These are phyloP conservation scores for Eilema depressum DNA, from an alignment of 2,888 invertebrate genomes.

Conservation along the genomic window DNA sequence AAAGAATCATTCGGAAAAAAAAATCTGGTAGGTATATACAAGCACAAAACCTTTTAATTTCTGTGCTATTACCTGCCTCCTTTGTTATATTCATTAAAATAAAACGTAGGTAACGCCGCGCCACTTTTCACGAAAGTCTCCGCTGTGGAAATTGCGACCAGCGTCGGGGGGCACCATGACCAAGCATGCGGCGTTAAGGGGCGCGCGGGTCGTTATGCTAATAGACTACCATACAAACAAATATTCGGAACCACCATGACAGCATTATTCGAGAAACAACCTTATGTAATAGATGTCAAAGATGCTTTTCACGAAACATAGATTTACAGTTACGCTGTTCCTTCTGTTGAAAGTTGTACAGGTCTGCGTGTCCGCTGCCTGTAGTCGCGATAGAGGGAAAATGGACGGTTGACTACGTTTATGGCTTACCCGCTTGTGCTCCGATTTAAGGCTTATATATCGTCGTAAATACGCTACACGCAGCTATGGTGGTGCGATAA, in stretches of 20 bases:
- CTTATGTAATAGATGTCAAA: slow-evolving; percentile 16
- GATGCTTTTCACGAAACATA: slow-evolving; percentile 21
- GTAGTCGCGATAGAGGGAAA: slow-evolving; percentile 83
- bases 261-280: slow-evolving; percentile 38
- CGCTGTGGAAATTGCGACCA: slow-evolving; percentile 82
- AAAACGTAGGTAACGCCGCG: slow-evolving; percentile 63
- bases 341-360: slow-evolving; percentile 39
- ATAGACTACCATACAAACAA: slow-evolving; percentile 62
- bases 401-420: slow-evolving; percentile 86
- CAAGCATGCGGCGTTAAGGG: slow-evolving; percentile 86
- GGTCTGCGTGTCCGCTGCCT: slow-evolving; percentile 79
- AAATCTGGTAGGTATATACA: not conserved
- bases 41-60: slow-evolving; percentile 11
- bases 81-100: slow-evolving; percentile 53
- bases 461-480: slow-evolving; percentile 76
- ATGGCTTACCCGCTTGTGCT: slow-evolving; percentile 79
- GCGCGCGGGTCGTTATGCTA: slow-evolving; percentile 84
- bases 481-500: slow-evolving; percentile 71
- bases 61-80: slow-evolving; percentile 46
- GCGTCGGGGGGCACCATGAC: slow-evolving; percentile 83
- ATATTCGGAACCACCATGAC: slow-evolving; percentile 32
- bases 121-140: slow-evolving; percentile 76
- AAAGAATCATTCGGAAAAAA: not conserved
- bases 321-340: slow-evolving; percentile 46
- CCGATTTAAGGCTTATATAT: slow-evolving; percentile 77